Conservation (phyloP, 1,140 invertebrate genomes). For the Sitobion miscanthi region DNA sequence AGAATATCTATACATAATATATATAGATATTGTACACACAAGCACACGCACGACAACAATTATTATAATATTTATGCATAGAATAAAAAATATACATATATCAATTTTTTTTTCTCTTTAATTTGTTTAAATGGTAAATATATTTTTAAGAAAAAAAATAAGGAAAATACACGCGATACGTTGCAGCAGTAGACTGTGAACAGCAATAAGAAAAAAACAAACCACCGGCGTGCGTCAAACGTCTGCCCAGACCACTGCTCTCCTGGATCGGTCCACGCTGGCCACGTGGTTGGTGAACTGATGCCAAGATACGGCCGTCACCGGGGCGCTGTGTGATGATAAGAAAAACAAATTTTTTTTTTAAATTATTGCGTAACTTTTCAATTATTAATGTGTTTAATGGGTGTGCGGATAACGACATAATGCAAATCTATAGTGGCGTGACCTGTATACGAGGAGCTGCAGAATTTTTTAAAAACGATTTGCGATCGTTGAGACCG, state of each 20-base stretch:
- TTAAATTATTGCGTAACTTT: background rate
- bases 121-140: background rate
- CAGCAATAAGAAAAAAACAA: conserved; percentile 16
- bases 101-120: background rate
- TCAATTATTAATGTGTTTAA: background rate
- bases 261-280: conserved; percentile 86
- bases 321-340: conserved; percentile 71
- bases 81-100: conserved; percentile 9
- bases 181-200: background rate
- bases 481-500: no score
- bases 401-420: background rate
- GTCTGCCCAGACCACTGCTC: conserved; percentile 85
- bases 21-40: conserved; percentile 6
- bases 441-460: no score
- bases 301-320: conserved; percentile 91
- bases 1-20: background rate
- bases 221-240: conserved; percentile 42
- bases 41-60: background rate
- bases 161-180: background rate
- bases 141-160: background rate
- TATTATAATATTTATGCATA: background rate
- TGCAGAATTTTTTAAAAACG: no score
- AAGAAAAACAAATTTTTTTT: conserved; percentile 34
- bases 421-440: background rate
- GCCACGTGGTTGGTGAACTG: conserved; percentile 82